These are phyloP conservation scores for Zelostemma sp. DNA, from an alignment of 1,140 invertebrate species.

Conservation along the genomic window DNA sequence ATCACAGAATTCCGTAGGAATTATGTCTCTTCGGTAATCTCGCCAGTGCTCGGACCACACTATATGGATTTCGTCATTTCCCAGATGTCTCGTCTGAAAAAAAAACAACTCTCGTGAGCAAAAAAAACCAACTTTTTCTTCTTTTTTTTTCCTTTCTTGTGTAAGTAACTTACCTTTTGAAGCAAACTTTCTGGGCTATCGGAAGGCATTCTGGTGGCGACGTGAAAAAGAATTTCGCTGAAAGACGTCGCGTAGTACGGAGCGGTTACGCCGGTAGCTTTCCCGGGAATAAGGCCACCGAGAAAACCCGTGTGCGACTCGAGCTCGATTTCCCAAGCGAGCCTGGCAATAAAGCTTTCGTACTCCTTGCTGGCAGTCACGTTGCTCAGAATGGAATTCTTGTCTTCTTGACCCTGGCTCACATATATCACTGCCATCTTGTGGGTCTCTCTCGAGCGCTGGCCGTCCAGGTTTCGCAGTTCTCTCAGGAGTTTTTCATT, in stretches of 20 bases:
- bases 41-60: constrained; percentile 98
- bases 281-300: constrained; percentile 93
- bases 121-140: background rate
- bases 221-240: constrained; percentile 90
- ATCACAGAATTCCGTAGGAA: constrained; percentile 99
- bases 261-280: constrained; percentile 84
- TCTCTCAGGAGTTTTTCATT: constrained; percentile 93
- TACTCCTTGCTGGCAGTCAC: constrained; percentile 87
- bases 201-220: constrained; percentile 97
- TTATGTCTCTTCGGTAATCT: constrained; percentile 95
- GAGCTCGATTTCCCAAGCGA: constrained; percentile 97
- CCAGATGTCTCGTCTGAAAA: constrained; percentile 90
- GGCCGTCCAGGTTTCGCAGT: constrained; percentile 91
- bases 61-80: constrained; percentile 99
- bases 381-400: constrained; percentile 87
- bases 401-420: constrained; percentile 95
- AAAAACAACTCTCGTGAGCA: constrained; percentile 18
- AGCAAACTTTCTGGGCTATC: constrained; percentile 87
- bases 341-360: constrained; percentile 93
- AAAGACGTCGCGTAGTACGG: constrained; percentile 97
- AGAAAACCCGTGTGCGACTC: constrained; percentile 96
- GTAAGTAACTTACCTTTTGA: constrained; percentile 79
- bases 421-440: constrained; percentile 99
- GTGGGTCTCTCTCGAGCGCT: constrained; percentile 94
- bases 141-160: constrained; percentile 8